Evolutionary conservation across 2,888 invertebrate genomes (phyloP).

Genomic region (Hipparchia semele): DNA sequence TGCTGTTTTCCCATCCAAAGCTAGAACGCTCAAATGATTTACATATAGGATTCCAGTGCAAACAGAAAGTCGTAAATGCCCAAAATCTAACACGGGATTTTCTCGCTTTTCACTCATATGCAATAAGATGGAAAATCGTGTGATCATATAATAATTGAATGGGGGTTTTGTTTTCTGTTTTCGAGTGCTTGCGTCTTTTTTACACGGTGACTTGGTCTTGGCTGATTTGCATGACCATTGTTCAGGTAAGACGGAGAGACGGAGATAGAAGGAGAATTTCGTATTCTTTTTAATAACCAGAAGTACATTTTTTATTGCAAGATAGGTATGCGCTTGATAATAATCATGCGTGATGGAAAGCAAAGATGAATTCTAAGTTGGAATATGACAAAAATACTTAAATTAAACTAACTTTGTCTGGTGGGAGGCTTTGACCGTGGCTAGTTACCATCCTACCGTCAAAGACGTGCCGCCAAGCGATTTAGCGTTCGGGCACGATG

Average conservation of each 20-base stretch:
- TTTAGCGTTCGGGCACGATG: no score
- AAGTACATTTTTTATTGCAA: no score
- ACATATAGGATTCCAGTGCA: conserved; percentile 20
- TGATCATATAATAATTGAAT: conserved; percentile 23
- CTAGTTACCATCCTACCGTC: no score
- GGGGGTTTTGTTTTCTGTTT: conserved; percentile 32
- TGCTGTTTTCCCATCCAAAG: background rate
- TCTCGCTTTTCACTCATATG: background rate
- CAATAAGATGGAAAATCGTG: conserved; percentile 21
- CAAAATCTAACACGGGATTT: conserved; percentile 11
- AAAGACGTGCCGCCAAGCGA: no score
- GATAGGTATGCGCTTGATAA: no score
- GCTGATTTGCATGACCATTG: conserved; percentile 41
- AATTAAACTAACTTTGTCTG: no score
- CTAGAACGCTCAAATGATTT: conserved; percentile 22
- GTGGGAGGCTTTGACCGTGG: no score
- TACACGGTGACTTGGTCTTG: conserved; percentile 40
- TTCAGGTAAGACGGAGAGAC: conserved; percentile 26
- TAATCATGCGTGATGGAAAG: no score
- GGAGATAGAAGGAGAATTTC: background rate
- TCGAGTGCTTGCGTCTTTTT: conserved; percentile 42
- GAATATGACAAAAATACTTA: no score
- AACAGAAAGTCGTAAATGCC: conserved; percentile 25
- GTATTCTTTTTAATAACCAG: background rate
- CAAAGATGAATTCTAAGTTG: no score